Base-by-base conservation (phyloP, 2,797 vertebrate species). In the Microtus californicus region DNA sequence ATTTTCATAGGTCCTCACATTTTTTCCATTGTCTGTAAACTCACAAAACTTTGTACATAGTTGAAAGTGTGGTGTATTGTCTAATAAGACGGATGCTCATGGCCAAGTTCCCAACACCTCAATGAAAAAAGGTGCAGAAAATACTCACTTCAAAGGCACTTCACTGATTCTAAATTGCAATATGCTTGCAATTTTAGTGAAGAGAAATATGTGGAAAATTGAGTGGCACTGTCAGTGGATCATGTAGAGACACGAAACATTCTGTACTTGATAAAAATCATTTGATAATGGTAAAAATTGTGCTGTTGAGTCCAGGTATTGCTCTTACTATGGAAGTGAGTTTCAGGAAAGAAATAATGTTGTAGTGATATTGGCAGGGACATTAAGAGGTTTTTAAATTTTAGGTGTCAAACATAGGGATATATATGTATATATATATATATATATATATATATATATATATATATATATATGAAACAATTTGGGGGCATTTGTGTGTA, bases 321-420 rank as follows among this genome's bases (percentile, higher is more conserved):
- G 29, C 37, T 65, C 6, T 51, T 56, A 37, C 54, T 5, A 13
- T 29, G 29, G 59, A 63, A 54, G 45, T 37, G 13, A 51, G 8
- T 59, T 63, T 79, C 27, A 6, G 43, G 23, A 0, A 37, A 45
- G 9, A 43, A n/a, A 77, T 76, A 61, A 81, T 13, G 73, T 65
- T 19, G 0, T 29, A 2, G 11, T 10, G 2, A 9, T 29, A 43
- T 15, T 14, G 4, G 14, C 13, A 56, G 5, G 2, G 25, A 11
- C 54, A 69, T 45, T 54, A 65, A 5, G 29, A 69, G 2, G 11
- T 65, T 93, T 79, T 77, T 51, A 6, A 51, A 73, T 7, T 71
- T 86, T 91, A 89, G 37, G 8, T 54, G 25, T 69, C 48, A 63
- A 63, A 12, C 27, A 34, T 11, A 89, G 69, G 37, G 34, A 71